Percentiles rank a stretch among this genome's conserved stretches.
phyloP scores from a whole-genome alignment of 2,113 vertebrate genomes.

The Cyanistes caeruleus region DNA sequence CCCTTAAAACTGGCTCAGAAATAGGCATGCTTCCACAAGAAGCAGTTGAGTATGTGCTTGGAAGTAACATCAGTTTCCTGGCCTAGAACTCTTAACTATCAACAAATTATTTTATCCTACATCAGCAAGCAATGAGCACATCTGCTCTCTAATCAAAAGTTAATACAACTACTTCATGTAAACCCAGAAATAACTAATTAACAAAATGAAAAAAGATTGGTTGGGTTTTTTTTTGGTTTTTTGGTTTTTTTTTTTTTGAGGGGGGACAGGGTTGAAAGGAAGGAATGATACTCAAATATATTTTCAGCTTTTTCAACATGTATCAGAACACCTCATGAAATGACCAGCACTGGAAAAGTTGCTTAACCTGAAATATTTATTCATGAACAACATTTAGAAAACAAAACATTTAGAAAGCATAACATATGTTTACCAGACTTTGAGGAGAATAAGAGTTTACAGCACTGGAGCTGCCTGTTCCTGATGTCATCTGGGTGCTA shows the following conservation, averaged over 20 bases:
- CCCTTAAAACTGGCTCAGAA: not conserved
- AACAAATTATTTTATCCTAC: not conserved
- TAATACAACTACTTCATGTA: not conserved
- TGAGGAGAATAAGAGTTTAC: constrained; percentile 85
- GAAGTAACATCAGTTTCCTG: constrained; percentile 55
- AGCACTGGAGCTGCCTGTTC: constrained; percentile 80
- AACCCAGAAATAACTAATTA: not conserved
- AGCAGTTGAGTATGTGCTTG: constrained; percentile 56
- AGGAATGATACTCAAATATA: not conserved
- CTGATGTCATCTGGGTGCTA: constrained; percentile 76
- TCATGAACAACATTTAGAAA: not conserved
- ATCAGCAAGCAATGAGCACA: not conserved
- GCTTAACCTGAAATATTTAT: not conserved
- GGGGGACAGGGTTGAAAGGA: accelerated
- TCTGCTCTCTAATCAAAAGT: not conserved
- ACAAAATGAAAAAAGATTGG: not conserved
- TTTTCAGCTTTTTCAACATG: not conserved
- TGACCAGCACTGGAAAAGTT: not conserved
- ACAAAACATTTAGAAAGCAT: not conserved
- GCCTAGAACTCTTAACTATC: not conserved
- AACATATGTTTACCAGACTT: constrained; percentile 76
- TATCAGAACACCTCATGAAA: not conserved
- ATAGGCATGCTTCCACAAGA: constrained; percentile 38
- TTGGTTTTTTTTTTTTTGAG: not conserved
- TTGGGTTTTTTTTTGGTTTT: no score